Conservation (phyloP, 1,140 invertebrate genomes). For the Ectropis grisescens region DNA sequence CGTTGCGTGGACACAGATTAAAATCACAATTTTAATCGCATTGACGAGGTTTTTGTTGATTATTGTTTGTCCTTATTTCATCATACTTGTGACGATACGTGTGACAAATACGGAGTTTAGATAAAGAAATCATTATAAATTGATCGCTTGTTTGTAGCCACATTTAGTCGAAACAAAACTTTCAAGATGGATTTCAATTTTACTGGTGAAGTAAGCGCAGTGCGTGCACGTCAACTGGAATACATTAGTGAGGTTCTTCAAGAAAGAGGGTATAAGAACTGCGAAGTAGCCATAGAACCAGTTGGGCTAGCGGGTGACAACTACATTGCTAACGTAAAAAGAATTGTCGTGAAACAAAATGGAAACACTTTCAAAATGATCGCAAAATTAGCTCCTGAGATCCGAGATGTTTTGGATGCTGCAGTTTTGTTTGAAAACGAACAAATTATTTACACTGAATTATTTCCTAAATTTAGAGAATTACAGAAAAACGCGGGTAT, state of each 20-base stretch:
- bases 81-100: too few relatives aligned
- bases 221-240: conserved; percentile 16
- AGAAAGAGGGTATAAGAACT: conserved; percentile 14
- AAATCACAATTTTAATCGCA: too few relatives aligned
- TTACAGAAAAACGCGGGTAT: conserved; percentile 34
- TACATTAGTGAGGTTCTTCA: conserved; percentile 16
- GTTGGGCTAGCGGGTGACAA: conserved; percentile 27
- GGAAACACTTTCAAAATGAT: conserved; percentile 10
- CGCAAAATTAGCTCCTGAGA: conserved; percentile 5
- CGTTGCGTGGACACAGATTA: too few relatives aligned
- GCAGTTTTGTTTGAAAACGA: conserved; percentile 22
- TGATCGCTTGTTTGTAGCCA: too few relatives aligned
- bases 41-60: too few relatives aligned
- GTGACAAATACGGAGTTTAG: too few relatives aligned
- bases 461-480: conserved; percentile 34
- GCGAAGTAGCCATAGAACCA: conserved; percentile 15
- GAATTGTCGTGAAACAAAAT: conserved; percentile 12
- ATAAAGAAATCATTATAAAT: too few relatives aligned
- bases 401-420: background rate
- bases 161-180: too few relatives aligned
- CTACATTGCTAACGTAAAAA: conserved; percentile 17
- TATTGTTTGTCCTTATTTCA: too few relatives aligned
- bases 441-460: conserved; percentile 31
- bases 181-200: conserved; percentile 4
- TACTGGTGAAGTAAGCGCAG: conserved; percentile 12